Conservation (phyloP, 2,888 invertebrate genomes). For the Dicroscelio sp. region DNA sequence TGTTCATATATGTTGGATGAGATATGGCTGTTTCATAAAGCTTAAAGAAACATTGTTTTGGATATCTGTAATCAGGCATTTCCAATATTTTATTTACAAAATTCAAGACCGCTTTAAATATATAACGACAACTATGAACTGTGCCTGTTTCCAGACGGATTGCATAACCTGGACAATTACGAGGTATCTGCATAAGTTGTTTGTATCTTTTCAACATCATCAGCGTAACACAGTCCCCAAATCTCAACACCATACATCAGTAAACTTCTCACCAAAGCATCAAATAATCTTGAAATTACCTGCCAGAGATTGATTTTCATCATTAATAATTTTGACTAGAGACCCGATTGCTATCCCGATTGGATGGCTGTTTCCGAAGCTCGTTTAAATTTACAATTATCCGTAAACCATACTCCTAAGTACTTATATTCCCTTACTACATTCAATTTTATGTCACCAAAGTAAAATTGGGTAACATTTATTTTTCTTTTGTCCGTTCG, state of each 20-base stretch:
- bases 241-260: background rate
- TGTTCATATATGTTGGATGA: background rate
- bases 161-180: background rate
- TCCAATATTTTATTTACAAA: background rate
- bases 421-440: background rate
- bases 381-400: background rate
- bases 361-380: background rate
- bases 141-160: background rate
- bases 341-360: background rate
- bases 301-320: background rate
- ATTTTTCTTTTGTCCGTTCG: background rate
- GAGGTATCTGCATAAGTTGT: background rate
- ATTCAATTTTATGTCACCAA: background rate
- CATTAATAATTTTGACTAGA: background rate
- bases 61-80: background rate
- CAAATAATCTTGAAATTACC: background rate
- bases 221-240: background rate
- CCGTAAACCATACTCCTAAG: conserved; percentile 9
- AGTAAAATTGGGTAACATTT: background rate
- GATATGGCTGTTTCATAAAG: background rate
- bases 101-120: too few species aligned
- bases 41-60: background rate
- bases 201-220: background rate
- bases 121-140: background rate
- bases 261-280: background rate